Conservation (phyloP, 2,888 invertebrate genomes). For the Athalia circularis region DNA sequence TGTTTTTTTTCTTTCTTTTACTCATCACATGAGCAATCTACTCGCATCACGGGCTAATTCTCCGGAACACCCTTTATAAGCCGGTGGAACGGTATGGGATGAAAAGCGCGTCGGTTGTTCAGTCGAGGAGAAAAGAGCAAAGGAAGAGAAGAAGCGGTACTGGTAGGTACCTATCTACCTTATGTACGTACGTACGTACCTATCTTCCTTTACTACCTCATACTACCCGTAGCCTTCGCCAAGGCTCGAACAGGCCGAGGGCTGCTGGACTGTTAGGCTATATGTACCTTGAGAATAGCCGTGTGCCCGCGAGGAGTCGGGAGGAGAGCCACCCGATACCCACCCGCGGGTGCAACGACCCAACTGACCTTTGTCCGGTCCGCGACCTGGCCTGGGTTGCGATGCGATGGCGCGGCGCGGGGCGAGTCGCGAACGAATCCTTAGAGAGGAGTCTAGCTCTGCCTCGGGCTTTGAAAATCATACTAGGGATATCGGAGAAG, state of each 20-base stretch:
- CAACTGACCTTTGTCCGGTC: constrained; percentile 72
- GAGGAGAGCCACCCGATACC: constrained; percentile 59
- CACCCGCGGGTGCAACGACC: constrained; percentile 73
- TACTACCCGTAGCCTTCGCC: too few species aligned
- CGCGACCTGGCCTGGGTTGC: constrained; percentile 63
- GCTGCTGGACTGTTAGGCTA: constrained; percentile 9
- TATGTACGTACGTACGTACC: too few species aligned
- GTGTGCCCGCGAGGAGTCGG: constrained; percentile 11
- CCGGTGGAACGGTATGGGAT: constrained; percentile 31
- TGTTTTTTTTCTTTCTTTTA: not conserved
- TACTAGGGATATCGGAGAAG: constrained; percentile 1
- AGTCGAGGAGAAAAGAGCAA: not conserved
- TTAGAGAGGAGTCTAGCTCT: not conserved
- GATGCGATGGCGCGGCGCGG: constrained; percentile 59
- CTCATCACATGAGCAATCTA: not conserved
- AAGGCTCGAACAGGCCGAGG: not conserved
- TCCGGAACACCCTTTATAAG: constrained; percentile 36
- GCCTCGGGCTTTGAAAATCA: constrained; percentile 34
- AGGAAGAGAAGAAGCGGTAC: too few species aligned
- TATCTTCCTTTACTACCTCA: too few species aligned
- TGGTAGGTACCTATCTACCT: too few species aligned
- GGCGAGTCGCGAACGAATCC: constrained; percentile 5
- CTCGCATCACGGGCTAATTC: not conserved
- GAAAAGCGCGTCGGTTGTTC: constrained; percentile 10
- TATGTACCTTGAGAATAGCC: not conserved